Conservation (phyloP, 2,888 invertebrate species). For the Aspidiotus destructor region DNA sequence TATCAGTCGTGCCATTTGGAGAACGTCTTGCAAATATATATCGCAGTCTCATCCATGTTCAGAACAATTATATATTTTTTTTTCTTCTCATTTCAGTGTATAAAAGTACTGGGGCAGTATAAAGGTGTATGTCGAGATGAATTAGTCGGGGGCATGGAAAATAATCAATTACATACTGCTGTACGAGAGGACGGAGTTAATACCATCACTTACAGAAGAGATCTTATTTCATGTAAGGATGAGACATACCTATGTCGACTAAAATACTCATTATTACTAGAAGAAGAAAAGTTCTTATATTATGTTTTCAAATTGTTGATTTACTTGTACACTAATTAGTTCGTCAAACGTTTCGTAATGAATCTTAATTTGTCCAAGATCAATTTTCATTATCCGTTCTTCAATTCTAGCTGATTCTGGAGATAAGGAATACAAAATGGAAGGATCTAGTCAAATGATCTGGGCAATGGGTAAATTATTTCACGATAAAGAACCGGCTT, state of each 20-base stretch:
- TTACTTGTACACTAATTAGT: too few relatives aligned
- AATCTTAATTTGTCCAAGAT: not conserved
- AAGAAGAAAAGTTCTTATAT: too few relatives aligned
- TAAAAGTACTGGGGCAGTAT: constrained; percentile 73
- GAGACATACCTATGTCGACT: not conserved
- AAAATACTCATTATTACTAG: not conserved
- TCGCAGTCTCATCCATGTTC: too few relatives aligned
- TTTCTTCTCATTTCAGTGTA: constrained; percentile 51
- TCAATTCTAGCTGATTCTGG: constrained; percentile 56
- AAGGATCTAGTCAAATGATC: constrained; percentile 54
- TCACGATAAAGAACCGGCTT: constrained; percentile 65
- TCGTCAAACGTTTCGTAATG: too few relatives aligned
- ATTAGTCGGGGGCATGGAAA: constrained; percentile 68
- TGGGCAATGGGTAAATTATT: constrained; percentile 80
- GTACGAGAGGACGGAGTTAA: constrained; percentile 65
- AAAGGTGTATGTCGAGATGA: constrained; percentile 80
- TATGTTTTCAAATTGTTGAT: too few relatives aligned
- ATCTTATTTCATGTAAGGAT: constrained; percentile 58
- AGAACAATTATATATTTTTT: too few relatives aligned
- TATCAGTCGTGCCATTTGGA: not conserved
- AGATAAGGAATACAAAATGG: constrained; percentile 61
- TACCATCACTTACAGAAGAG: constrained; percentile 65
- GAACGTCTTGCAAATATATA: not conserved
- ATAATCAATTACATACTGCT: constrained; percentile 68
- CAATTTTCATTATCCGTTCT: constrained; percentile 35